Conservation (phyloP, 2,888 invertebrate species). For the Erebia epiphron region DNA sequence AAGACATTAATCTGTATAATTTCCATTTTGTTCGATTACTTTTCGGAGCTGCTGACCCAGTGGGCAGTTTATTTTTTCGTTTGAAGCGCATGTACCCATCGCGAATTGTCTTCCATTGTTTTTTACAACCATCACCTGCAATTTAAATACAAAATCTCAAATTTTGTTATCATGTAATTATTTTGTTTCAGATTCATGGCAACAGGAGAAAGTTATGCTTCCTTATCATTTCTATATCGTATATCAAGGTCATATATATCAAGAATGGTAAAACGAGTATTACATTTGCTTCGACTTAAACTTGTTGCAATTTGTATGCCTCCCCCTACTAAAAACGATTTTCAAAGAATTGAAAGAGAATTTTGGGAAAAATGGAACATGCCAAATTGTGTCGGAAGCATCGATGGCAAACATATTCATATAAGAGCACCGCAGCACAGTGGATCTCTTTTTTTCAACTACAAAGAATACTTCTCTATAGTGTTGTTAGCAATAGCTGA, state of each 20-base stretch:
- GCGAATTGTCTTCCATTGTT: slow-evolving; percentile 4
- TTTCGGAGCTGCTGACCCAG: slow-evolving; percentile 4
- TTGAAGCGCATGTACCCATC: slow-evolving; percentile 2
- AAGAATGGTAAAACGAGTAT: slow-evolving; percentile 9
- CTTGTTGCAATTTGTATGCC: slow-evolving; percentile 8
- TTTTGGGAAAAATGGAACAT: slow-evolving; percentile 34
- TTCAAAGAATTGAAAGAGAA: slow-evolving; percentile 16
- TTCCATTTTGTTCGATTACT: slow-evolving; percentile 4
- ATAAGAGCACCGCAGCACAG: slow-evolving; percentile 37
- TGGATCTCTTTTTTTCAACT: slow-evolving; percentile 40
- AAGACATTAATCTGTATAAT: slow-evolving; percentile 3
- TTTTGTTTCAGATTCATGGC: slow-evolving; percentile 8
- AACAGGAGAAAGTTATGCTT: slow-evolving; percentile 10
- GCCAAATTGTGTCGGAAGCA: slow-evolving; percentile 37
- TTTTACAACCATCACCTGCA: slow-evolving; percentile 4
- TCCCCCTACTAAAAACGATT: slow-evolving; percentile 9
- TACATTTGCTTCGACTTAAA: slow-evolving; percentile 9
- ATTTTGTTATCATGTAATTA: slow-evolving; percentile 9
- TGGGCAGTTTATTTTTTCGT: slow-evolving; percentile 4
- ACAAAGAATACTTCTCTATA: slow-evolving; percentile 38
- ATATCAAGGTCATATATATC: slow-evolving; percentile 8
- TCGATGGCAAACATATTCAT: slow-evolving; percentile 43
- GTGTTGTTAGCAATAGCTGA: slow-evolving; percentile 41
- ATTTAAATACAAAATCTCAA: slow-evolving; percentile 6
- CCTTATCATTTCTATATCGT: slow-evolving; percentile 8